These are phyloP conservation scores for Acleris laterana DNA, from an alignment of 2,888 invertebrate species.

Conservation along the genomic window DNA sequence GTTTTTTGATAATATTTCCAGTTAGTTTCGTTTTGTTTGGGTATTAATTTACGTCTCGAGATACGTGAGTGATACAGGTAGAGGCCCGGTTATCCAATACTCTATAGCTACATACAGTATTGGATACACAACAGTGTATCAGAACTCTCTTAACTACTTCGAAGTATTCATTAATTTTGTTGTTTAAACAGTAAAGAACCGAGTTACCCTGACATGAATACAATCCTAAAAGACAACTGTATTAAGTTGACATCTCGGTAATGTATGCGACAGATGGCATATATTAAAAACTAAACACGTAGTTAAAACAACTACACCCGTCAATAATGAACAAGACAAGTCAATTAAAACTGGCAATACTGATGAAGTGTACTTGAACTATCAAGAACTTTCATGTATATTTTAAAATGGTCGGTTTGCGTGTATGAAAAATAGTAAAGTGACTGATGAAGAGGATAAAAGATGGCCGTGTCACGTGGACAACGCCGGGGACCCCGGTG, in stretches of 20 bases:
- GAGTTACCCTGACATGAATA: constrained; percentile 19
- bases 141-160: neutral
- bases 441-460: constrained; percentile 41
- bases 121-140: neutral
- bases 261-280: constrained; percentile 33
- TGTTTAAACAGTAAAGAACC: constrained; percentile 21
- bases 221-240: constrained; percentile 17
- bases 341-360: constrained; percentile 1
- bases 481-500: constrained; percentile 51
- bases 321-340: constrained; percentile 7
- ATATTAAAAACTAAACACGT: constrained; percentile 5
- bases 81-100: constrained; percentile 20
- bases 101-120: constrained; percentile 5
- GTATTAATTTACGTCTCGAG: constrained; percentile 75
- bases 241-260: constrained; percentile 28
- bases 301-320: constrained; percentile 16
- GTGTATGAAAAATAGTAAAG: constrained; percentile 20
- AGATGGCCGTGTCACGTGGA: constrained; percentile 47
- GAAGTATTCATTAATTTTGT: constrained; percentile 22
- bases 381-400: too few species aligned
- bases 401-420: neutral
- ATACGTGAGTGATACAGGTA: constrained; percentile 56
- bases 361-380: too few species aligned
- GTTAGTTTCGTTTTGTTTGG: constrained; percentile 59
- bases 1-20: constrained; percentile 70